Evolutionary conservation across 1,140 invertebrate species (phyloP).

Genomic region (Geopemphigus sp.): DNA sequence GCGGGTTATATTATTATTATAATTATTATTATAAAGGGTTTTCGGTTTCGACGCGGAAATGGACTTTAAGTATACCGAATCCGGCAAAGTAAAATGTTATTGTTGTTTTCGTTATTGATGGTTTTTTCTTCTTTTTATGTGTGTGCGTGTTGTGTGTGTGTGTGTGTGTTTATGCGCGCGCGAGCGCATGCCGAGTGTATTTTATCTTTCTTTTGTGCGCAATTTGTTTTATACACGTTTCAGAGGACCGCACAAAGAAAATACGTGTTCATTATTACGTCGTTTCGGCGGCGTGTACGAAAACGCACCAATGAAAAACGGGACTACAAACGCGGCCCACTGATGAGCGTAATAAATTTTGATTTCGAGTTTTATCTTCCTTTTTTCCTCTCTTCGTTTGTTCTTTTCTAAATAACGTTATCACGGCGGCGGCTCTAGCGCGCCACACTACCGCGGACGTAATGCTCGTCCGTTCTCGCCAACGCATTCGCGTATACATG

Average conservation of each 20-base stretch:
- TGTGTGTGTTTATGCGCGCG: too few species aligned
- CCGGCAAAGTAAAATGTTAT: neutral
- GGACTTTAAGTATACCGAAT: neutral
- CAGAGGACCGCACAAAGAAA: neutral
- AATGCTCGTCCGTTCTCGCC: neutral
- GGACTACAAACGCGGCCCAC: neutral
- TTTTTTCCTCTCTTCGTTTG: neutral
- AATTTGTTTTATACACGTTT: constrained; percentile 4
- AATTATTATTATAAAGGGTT: neutral
- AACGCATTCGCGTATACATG: too few species aligned
- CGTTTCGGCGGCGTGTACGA: neutral
- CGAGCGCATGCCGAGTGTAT: neutral
- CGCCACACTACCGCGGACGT: neutral
- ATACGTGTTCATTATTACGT: neutral
- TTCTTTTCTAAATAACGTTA: neutral
- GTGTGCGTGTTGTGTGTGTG: too few species aligned
- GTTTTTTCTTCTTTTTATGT: neutral
- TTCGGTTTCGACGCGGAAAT: neutral
- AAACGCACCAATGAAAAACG: neutral
- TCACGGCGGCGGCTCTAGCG: neutral
- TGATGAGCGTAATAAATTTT: neutral
- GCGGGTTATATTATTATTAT: too few species aligned
- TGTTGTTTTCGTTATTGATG: neutral
- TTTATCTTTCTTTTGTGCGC: neutral
- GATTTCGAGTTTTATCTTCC: neutral